These are phyloP conservation scores for Amphiduros pacificus DNA, from an alignment of 2,888 invertebrate species.

Conservation along the genomic window DNA sequence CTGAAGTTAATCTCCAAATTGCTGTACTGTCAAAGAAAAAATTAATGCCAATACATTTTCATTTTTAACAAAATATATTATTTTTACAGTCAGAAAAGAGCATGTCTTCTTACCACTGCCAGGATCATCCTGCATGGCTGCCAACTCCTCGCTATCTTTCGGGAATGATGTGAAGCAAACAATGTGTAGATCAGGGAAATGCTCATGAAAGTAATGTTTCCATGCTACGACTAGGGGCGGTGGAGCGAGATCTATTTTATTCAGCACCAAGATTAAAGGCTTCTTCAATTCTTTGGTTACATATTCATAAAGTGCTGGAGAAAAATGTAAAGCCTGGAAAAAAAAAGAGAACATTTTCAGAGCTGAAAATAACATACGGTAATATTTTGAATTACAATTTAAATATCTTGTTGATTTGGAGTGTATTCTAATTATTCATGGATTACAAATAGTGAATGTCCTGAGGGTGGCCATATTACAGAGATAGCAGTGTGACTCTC, in stretches of 20 bases:
- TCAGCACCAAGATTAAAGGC: constrained; percentile 82
- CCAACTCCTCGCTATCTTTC: constrained; percentile 20
- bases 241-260: constrained; percentile 89
- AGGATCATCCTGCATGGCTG: constrained; percentile 15
- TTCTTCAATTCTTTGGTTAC: constrained; percentile 76
- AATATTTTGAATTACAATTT: no score
- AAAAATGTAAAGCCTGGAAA: constrained; percentile 71
- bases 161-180: constrained; percentile 85
- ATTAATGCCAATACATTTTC: neutral
- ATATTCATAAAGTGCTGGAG: constrained; percentile 83
- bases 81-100: constrained; percentile 2
- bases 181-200: constrained; percentile 75
- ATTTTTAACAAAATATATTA: neutral
- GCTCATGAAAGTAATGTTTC: constrained; percentile 75
- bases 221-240: constrained; percentile 81
- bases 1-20: no score
- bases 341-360: no score
- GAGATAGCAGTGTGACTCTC: no score
- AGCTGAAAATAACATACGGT: no score
- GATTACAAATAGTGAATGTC: no score
- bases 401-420: no score
- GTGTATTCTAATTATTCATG: no score
- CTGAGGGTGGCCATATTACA: no score
- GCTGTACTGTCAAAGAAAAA: neutral
- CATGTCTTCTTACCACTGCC: constrained; percentile 13